phyloP scores from a whole-genome alignment of 30 jellyfish, hydroid and myxozoan species.

The Turritopsis rubra region DNA sequence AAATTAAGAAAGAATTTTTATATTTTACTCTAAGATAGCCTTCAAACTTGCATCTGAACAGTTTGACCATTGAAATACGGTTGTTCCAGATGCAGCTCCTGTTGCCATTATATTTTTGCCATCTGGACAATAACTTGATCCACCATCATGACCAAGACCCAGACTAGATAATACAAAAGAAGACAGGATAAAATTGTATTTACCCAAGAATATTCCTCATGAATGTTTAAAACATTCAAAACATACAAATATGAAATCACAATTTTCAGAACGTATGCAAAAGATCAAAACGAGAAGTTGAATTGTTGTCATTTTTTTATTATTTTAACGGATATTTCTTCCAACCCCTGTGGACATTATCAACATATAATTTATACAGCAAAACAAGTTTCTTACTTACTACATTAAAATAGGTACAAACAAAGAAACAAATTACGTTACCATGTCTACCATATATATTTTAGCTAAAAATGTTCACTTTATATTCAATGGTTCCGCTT shows the following conservation, averaged over 20 bases:
- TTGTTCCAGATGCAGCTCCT: constrained; percentile 39
- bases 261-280: not conserved
- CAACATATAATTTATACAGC: no score
- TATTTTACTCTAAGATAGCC: constrained; percentile 22
- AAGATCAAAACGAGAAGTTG: no score
- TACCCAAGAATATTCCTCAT: not conserved
- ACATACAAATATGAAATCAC: not conserved
- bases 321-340: no score
- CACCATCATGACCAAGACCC: constrained; percentile 72
- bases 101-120: constrained; percentile 70
- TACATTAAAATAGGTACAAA: no score
- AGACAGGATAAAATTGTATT: no score
- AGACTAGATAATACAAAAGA: constrained; percentile 67
- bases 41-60: constrained; percentile 17
- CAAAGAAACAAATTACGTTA: no score
- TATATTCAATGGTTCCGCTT: no score
- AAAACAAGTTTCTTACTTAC: no score
- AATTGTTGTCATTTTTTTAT: no score
- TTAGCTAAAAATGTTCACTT: no score
- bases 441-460: no score
- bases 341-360: no score
- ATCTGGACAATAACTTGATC: constrained; percentile 41
- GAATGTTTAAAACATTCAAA: not conserved
- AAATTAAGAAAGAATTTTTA: not conserved
- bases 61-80: constrained; percentile 25